A percentile compares a stretch with the other conserved stretches of the same genome.
These are phyloP conservation scores for Odontomachus brunneus DNA, from an alignment of 1,140 invertebrate species.

Conservation along the genomic window DNA sequence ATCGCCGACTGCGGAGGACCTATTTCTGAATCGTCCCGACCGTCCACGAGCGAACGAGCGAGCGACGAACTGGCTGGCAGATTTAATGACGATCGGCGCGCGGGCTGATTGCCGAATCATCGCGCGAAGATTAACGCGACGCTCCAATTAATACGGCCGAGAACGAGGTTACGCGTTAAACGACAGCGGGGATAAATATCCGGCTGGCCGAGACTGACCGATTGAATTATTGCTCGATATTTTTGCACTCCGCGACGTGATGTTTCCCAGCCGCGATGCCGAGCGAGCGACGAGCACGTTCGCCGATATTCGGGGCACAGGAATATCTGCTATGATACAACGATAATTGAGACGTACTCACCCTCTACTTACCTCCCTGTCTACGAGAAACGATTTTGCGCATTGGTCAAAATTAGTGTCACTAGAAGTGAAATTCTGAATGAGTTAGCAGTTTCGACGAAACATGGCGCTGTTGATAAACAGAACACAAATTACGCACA, in stretches of 20 bases:
- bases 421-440: too few relatives aligned
- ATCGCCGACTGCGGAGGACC: slow-evolving; percentile 62
- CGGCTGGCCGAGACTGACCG: slow-evolving; percentile 22
- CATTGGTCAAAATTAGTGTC: too few relatives aligned
- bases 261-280: background rate
- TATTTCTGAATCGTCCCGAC: slow-evolving; percentile 63
- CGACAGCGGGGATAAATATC: slow-evolving; percentile 56
- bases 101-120: slow-evolving; percentile 50
- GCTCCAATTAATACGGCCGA: slow-evolving; percentile 55
- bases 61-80: slow-evolving; percentile 35
- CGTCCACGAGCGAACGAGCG: slow-evolving; percentile 11
- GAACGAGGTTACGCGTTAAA: slow-evolving; percentile 56
- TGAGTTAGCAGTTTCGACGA: too few relatives aligned
- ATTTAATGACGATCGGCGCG: background rate
- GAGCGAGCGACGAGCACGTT: background rate
- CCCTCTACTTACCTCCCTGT: too few relatives aligned
- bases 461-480: too few relatives aligned
- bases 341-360: too few relatives aligned
- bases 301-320: background rate
- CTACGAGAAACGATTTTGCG: too few relatives aligned
- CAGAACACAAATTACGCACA: too few relatives aligned
- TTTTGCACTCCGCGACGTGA: slow-evolving; percentile 27
- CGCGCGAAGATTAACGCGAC: slow-evolving; percentile 59
- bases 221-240: slow-evolving; percentile 48
- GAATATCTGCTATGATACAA: too few relatives aligned